Evolutionary conservation across 2,797 vertebrate genomes (phyloP), one percentile per base, ranked within the genome.

Genomic region (Hydrocynus forskahlii): DNA sequence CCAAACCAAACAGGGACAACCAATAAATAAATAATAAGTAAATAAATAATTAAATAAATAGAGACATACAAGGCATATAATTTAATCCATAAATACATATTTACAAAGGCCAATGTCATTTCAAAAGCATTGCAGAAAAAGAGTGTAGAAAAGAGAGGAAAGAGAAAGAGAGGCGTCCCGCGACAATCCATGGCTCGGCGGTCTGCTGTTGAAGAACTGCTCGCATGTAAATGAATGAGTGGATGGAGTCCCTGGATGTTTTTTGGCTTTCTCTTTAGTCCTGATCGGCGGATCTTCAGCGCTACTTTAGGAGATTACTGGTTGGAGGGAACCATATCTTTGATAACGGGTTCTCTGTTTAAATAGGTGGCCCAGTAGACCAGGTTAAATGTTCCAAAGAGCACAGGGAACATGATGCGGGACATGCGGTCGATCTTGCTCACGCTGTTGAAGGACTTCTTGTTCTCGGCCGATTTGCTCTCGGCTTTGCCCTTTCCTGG

Each of bases 351-450:
- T 92, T 99, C 97, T 92, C 97, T 96, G 94, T 97, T 99, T 92
- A 99, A 91, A 92, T 99, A 99, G 0, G 98, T 99, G 85, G 97
- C 98, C 98, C 98, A 99, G 87, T 99, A 99, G 82, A 99, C 97
- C 78, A 99, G 94, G 91, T 99, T 99, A 91, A 99, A 99, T 83
- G 93, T 94, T 86, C 97, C 95, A 86, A 99, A 99, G 89, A 99
- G 95, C 86, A 99, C 95, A 0, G 98, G 98, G 89, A 99, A 99
- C 88, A 99, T 95, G 96, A 99, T 96, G 92, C 98, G 95, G 85
- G 98, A 98, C 94, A 99, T 97, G 93, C 98, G 95, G 93, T 99
- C 98, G 77, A 99, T 99, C 95, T 98, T 99, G 94, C 98, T 99
- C 81, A 99, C 98, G 12, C 97, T 99, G 94, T 99, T 99, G 93